Percentiles rank a stretch among this genome's conserved stretches.
Conservation (phyloP, 1,140 invertebrate genomes). For the Drosophila varians region DNA sequence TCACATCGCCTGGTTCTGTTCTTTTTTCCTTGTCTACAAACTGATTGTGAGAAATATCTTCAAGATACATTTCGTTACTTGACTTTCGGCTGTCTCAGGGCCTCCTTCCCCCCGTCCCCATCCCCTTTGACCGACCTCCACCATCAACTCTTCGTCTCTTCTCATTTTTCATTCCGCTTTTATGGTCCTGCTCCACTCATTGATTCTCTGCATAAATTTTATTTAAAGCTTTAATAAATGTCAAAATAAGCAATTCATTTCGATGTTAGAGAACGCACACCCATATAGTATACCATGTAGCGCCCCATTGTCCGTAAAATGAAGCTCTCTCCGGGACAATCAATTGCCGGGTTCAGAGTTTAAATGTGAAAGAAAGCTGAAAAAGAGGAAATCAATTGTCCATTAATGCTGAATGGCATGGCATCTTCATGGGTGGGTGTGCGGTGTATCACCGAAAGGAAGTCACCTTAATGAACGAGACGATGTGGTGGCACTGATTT, state of each 20-base stretch:
- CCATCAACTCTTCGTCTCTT: slow-evolving; percentile 1
- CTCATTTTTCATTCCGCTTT: slow-evolving; percentile 12
- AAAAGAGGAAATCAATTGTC: slow-evolving; percentile 40
- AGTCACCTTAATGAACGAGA: not conserved
- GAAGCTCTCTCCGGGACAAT: slow-evolving; percentile 75
- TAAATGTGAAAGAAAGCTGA: slow-evolving; percentile 62
- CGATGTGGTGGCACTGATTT: not conserved
- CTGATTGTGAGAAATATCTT: slow-evolving; percentile 79
- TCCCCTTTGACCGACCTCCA: not conserved
- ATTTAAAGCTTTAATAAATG: slow-evolving; percentile 83
- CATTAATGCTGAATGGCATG: slow-evolving; percentile 9
- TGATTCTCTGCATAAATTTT: slow-evolving; percentile 82
- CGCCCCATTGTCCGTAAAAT: slow-evolving; percentile 41
- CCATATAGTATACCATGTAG: slow-evolving; percentile 19
- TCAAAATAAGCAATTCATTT: slow-evolving; percentile 83
- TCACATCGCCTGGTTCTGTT: slow-evolving; percentile 28
- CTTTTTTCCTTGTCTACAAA: slow-evolving; percentile 48
- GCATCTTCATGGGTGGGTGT: slow-evolving; percentile 7
- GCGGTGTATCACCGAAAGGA: slow-evolving; percentile 2
- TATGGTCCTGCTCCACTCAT: slow-evolving; percentile 63
- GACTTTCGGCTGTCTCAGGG: slow-evolving; percentile 44
- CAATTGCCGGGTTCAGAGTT: slow-evolving; percentile 80
- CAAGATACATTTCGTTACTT: slow-evolving; percentile 58
- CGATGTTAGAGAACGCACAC: slow-evolving; percentile 72
- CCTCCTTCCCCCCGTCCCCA: not conserved